phyloP scores from a whole-genome alignment of 2,113 vertebrate species.

The Malaclemys terrapin region DNA sequence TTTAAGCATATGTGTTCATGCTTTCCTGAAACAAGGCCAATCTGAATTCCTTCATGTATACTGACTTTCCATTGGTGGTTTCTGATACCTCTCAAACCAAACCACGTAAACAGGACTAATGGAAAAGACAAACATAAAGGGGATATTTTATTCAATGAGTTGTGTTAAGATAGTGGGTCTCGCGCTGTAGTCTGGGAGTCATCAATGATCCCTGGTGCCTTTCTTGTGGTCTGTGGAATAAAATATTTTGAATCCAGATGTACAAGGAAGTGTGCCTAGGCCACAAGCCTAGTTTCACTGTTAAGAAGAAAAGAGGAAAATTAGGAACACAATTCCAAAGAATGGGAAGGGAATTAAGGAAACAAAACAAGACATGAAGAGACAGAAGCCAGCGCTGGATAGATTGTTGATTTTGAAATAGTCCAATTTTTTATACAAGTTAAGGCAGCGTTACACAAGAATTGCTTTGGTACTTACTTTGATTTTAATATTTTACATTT shows the following conservation, averaged over 20 bases:
- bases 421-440: background rate
- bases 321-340: background rate
- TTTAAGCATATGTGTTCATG: background rate
- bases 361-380: background rate
- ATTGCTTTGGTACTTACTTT: rapidly evolving
- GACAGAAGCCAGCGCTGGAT: background rate
- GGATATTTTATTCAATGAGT: constrained; percentile 1
- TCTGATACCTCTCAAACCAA: background rate
- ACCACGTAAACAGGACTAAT: background rate
- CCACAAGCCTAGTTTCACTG: background rate
- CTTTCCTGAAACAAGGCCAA: constrained; percentile 43
- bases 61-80: background rate
- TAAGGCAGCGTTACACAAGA: background rate
- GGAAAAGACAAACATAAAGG: background rate
- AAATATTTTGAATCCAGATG: background rate
- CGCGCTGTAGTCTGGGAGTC: background rate
- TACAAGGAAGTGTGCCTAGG: background rate
- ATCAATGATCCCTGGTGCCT: background rate
- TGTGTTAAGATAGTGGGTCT: background rate
- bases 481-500: background rate
- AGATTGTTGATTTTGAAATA: background rate
- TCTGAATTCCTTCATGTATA: background rate
- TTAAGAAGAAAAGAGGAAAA: constrained; percentile 34
- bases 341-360: background rate
- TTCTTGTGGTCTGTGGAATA: background rate